Percentiles rank a stretch among this genome's conserved stretches.
Evolutionary conservation across 2,888 invertebrate species (phyloP).

Genomic region (Apodemia mormo): DNA sequence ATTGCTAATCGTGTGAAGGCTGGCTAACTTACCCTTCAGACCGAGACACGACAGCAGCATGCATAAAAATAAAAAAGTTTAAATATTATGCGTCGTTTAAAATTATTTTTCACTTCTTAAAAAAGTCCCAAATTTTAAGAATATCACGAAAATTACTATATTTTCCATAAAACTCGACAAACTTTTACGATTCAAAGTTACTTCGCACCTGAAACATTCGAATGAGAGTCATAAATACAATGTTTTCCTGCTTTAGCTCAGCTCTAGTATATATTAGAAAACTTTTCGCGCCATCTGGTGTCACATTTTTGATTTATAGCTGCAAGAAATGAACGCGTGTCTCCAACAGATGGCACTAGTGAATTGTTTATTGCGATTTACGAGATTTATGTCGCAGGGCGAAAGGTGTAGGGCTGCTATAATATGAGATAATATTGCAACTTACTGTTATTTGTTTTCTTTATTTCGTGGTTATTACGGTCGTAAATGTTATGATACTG

Average conservation of each 20-base stretch:
- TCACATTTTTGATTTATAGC: conserved; percentile 66
- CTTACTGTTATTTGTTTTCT: neutral
- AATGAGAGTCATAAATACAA: conserved; percentile 57
- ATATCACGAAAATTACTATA: neutral
- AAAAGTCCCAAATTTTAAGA: neutral
- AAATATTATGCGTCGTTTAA: too few species aligned
- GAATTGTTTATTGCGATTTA: conserved; percentile 58
- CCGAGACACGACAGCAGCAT: too few species aligned
- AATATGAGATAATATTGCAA: conserved; percentile 2
- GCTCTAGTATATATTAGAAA: conserved; percentile 56
- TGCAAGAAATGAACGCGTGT: conserved; percentile 59
- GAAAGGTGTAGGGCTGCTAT: conserved; percentile 12
- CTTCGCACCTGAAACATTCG: conserved; percentile 41
- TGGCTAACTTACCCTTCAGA: too few species aligned
- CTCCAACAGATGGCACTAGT: conserved; percentile 63
- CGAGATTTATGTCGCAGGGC: conserved; percentile 55
- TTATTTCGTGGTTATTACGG: neutral
- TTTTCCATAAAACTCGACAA: neutral
- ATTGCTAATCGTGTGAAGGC: too few species aligned
- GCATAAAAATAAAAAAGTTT: too few species aligned
- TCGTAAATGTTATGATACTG: neutral
- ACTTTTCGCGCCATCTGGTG: conserved; percentile 69
- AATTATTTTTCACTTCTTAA: too few species aligned
- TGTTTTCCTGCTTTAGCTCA: conserved; percentile 47
- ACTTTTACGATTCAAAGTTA: conserved; percentile 27